phyloP scores from a whole-genome alignment of 1,140 invertebrate species.

The Pectinophora gossypiella region DNA sequence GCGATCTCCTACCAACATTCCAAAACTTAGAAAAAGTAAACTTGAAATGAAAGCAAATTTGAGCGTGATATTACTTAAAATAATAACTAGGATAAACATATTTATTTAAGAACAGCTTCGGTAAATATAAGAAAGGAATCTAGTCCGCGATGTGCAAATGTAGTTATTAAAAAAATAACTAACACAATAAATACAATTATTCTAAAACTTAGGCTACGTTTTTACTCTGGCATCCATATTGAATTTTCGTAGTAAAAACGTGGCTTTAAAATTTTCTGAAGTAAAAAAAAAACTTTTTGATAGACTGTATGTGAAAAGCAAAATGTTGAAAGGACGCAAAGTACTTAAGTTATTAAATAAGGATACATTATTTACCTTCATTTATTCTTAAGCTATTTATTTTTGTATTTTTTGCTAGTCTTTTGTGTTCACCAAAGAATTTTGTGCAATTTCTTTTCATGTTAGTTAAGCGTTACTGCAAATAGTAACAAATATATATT shows the following conservation, averaged over 20 bases:
- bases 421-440: not conserved
- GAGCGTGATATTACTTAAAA: slow-evolving; percentile 65
- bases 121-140: slow-evolving; percentile 29
- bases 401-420: not conserved
- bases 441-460: not conserved
- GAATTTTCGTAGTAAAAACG: no score
- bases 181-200: slow-evolving; percentile 20
- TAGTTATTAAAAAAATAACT: slow-evolving; percentile 34
- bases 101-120: slow-evolving; percentile 50
- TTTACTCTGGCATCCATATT: no score
- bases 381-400: not conserved
- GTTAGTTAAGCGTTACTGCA: not conserved
- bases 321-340: not conserved
- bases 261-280: no score
- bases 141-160: slow-evolving; percentile 59
- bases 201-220: no score
- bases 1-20: slow-evolving; percentile 44
- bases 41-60: slow-evolving; percentile 26
- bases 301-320: not conserved
- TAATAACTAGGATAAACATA: slow-evolving; percentile 35
- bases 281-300: not conserved
- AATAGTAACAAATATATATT: no score
- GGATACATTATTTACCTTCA: not conserved
- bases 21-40: slow-evolving; percentile 20
- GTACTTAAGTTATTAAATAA: not conserved